Conservation (phyloP, 2,797 vertebrate genomes). For the Rhinoraja longicauda region DNA sequence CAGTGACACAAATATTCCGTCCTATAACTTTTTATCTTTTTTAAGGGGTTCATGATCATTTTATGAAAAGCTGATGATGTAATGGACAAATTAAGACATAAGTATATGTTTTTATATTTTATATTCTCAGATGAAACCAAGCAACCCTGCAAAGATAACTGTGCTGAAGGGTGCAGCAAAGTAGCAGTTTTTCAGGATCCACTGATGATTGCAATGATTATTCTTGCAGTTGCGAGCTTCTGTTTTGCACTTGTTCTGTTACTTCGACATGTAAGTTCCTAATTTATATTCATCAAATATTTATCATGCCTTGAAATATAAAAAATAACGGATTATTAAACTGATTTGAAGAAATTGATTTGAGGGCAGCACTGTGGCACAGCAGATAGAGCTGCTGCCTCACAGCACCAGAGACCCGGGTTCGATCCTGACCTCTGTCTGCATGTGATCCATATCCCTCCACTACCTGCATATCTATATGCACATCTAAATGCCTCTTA, state of each 20-base stretch:
- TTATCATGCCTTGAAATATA: background rate
- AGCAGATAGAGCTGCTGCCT: too few relatives aligned
- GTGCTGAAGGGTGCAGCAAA: background rate
- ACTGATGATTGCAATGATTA: background rate
- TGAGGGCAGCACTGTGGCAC: too few relatives aligned
- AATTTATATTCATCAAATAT: background rate
- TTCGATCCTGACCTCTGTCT: too few relatives aligned
- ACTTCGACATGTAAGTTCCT: background rate
- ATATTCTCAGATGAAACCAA: background rate
- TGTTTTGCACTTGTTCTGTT: background rate
- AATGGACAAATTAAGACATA: background rate
- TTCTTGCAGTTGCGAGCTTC: background rate
- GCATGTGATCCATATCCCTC: too few relatives aligned
- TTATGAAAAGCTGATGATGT: background rate
- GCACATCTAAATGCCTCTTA: too few relatives aligned
- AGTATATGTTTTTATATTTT: background rate
- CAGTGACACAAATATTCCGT: background rate
- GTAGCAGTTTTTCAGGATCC: background rate
- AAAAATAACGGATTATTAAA: background rate
- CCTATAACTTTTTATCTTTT: background rate
- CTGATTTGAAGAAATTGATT: background rate
- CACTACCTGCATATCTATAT: too few relatives aligned
- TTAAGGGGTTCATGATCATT: background rate
- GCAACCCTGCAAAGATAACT: background rate
- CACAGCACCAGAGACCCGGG: too few relatives aligned